Conservation (phyloP, 1,140 invertebrate genomes). For the Armadillidium nasatum region DNA sequence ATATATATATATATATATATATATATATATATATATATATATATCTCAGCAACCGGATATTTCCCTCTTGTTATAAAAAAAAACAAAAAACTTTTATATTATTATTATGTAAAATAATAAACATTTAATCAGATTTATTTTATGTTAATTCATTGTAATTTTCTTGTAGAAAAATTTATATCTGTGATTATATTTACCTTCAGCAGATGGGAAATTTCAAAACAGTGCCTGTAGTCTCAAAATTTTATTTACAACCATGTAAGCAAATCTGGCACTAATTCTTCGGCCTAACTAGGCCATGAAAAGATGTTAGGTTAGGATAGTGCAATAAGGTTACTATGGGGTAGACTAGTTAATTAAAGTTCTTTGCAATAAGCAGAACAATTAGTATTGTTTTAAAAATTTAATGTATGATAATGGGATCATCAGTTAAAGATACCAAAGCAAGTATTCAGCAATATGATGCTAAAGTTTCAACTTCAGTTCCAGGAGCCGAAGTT, state of each 20-base stretch:
- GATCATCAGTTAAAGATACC: not conserved
- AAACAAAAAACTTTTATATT: no score
- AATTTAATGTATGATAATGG: not conserved
- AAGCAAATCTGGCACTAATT: not conserved
- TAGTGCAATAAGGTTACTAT: conserved; percentile 1
- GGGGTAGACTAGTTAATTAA: not conserved
- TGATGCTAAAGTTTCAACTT: not conserved
- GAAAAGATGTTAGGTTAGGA: not conserved
- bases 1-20: no score
- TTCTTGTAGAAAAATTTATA: no score
- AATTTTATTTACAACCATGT: not conserved
- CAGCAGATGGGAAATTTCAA: not conserved
- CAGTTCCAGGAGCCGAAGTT: not conserved
- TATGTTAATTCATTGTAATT: no score
- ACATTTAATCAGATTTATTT: no score
- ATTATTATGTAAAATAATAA: no score
- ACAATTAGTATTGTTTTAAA: conserved; percentile 5
- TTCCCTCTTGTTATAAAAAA: no score
- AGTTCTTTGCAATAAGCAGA: not conserved
- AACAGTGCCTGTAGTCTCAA: conserved; percentile 2
- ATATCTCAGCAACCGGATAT: no score
- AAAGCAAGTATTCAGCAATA: not conserved
- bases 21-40: no score
- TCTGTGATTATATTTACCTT: no score
- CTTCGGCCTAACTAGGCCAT: not conserved